phyloP scores from a whole-genome alignment of 2,888 invertebrate species.

The Noctua janthe region DNA sequence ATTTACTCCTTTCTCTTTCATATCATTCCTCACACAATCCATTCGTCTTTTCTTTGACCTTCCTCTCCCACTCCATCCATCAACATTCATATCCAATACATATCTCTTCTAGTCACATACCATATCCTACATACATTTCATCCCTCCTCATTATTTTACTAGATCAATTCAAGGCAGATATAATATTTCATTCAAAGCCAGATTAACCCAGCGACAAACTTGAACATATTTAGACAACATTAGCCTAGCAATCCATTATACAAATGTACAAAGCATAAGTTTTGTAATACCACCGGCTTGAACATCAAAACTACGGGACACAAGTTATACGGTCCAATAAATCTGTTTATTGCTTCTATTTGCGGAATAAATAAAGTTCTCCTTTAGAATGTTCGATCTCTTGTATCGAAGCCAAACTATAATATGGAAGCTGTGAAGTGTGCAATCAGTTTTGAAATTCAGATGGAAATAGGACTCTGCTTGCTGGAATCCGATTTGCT shows the following conservation, averaged over 20 bases:
- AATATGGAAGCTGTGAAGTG: slow-evolving; percentile 10
- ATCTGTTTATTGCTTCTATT: slow-evolving; percentile 40
- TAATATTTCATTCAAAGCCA: slow-evolving; percentile 10
- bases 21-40: no score
- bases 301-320: slow-evolving; percentile 48
- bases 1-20: no score
- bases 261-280: slow-evolving; percentile 20
- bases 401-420: slow-evolving; percentile 10
- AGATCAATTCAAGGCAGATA: background rate
- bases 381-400: slow-evolving; percentile 29
- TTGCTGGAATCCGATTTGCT: slow-evolving; percentile 26
- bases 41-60: no score
- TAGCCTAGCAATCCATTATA: slow-evolving; percentile 28
- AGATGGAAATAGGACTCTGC: slow-evolving; percentile 9
- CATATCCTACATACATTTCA: no score
- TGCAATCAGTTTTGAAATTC: slow-evolving; percentile 33
- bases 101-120: no score
- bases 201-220: background rate
- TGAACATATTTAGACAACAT: background rate
- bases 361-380: slow-evolving; percentile 37
- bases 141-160: background rate
- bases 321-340: slow-evolving; percentile 43
- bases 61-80: no score
- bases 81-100: no score
- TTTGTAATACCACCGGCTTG: slow-evolving; percentile 22